Evolutionary conservation across 2,888 invertebrate species (phyloP).

Genomic region (Mimas tiliae): DNA sequence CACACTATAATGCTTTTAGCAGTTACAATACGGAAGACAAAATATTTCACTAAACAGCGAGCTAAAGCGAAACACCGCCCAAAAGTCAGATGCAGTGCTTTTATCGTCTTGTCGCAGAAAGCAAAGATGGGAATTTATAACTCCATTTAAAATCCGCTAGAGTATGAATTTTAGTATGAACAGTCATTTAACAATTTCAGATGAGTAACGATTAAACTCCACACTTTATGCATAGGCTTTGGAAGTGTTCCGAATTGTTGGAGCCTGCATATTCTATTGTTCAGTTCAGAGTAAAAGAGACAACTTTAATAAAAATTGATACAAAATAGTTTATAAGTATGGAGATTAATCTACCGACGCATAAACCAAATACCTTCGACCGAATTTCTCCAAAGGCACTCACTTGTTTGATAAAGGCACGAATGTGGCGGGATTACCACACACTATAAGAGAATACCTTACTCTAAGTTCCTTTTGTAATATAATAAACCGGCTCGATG

Average conservation of each 20-base stretch:
- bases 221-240: too few relatives aligned
- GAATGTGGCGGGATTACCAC: too few relatives aligned
- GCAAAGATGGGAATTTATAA: not conserved
- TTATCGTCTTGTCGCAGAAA: not conserved
- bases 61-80: slow-evolving; percentile 1
- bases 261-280: too few relatives aligned
- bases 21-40: slow-evolving; percentile 1
- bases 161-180: not conserved
- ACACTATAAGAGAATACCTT: not conserved
- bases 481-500: not conserved
- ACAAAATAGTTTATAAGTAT: too few relatives aligned
- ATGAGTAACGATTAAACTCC: too few relatives aligned
- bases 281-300: too few relatives aligned
- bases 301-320: too few relatives aligned
- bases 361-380: too few relatives aligned
- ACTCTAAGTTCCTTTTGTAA: not conserved
- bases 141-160: not conserved
- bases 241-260: too few relatives aligned
- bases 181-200: too few relatives aligned
- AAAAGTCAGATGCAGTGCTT: slow-evolving; percentile 7
- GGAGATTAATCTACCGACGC: too few relatives aligned
- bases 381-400: not conserved
- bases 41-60: not conserved
- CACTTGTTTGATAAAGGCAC: too few relatives aligned
- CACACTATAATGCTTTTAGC: slow-evolving; percentile 17